These are phyloP conservation scores for Acanthosepion lycidas DNA, from an alignment of 2,888 invertebrate genomes.

Conservation along the genomic window DNA sequence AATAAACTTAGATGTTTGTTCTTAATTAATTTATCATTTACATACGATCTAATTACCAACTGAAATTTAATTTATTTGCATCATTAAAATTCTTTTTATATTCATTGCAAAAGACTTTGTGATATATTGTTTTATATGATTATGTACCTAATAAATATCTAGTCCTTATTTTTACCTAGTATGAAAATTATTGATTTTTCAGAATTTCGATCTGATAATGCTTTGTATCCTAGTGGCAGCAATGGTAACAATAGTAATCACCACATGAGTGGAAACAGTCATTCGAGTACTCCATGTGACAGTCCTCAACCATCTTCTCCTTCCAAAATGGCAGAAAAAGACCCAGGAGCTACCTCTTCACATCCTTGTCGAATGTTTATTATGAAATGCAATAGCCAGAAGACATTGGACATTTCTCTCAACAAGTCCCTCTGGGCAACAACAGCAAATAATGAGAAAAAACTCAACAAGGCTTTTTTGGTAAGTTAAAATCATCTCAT, in stretches of 20 bases:
- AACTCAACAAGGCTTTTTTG: slow-evolving; percentile 79
- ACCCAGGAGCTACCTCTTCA: slow-evolving; percentile 50
- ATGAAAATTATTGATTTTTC: background rate
- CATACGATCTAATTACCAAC: no score
- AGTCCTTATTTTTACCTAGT: background rate
- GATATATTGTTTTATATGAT: no score
- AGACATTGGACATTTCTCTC: slow-evolving; percentile 79
- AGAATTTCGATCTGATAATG: background rate
- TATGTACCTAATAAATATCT: no score
- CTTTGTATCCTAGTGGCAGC: background rate
- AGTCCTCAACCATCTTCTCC: slow-evolving; percentile 57
- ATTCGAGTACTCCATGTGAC: slow-evolving; percentile 62
- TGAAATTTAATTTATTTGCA: no score
- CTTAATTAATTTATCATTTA: no score
- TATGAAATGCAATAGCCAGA: slow-evolving; percentile 79
- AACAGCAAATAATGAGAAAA: slow-evolving; percentile 79
- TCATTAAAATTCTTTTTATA: no score
- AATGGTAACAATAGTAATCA: background rate
- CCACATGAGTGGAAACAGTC: slow-evolving; percentile 52
- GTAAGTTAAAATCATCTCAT: slow-evolving; percentile 71
- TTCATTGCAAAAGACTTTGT: no score
- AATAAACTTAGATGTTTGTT: no score
- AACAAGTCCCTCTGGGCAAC: slow-evolving; percentile 79
- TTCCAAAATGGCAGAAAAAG: slow-evolving; percentile 51
- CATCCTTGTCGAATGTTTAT: slow-evolving; percentile 77